Conservation (phyloP, 2,797 vertebrate species). For the Mormyrus hasselquistii region DNA sequence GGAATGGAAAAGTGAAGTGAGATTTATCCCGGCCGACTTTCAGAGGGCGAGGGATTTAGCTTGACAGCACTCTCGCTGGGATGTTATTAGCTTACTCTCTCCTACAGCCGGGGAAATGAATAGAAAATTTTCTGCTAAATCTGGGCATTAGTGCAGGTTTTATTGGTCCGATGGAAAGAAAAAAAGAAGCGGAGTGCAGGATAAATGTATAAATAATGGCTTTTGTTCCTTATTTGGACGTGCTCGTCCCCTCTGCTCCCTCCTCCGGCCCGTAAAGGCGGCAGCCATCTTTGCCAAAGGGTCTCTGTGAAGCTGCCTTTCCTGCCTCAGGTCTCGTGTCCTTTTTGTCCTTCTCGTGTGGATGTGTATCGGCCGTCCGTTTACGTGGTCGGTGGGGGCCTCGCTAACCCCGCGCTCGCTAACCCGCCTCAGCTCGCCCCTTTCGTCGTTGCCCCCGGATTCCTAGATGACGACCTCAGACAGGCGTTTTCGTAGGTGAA, state of each 20-base stretch:
- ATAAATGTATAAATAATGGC: conserved; percentile 24
- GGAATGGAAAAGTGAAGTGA: conserved; percentile 50
- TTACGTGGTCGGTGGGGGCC: neutral
- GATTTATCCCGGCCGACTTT: conserved; percentile 43
- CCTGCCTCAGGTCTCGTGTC: neutral
- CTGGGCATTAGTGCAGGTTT: conserved; percentile 43
- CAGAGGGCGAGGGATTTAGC: conserved; percentile 41
- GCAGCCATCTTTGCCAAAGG: neutral
- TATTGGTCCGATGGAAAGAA: conserved; percentile 30
- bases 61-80: conserved; percentile 40
- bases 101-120: conserved; percentile 42
- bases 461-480: neutral
- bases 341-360: neutral
- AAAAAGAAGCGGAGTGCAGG: neutral
- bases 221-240: conserved; percentile 27
- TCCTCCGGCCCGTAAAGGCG: neutral
- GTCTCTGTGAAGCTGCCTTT: neutral
- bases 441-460: neutral
- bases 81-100: conserved; percentile 50
- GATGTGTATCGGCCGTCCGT: neutral
- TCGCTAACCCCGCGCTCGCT: neutral
- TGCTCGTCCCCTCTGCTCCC: neutral
- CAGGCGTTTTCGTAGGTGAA: conserved; percentile 16
- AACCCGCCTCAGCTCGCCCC: neutral
- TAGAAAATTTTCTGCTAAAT: conserved; percentile 46